Base-by-base conservation (phyloP, 92 coral and sea anemone species). In the Umimayanthus kanabou region DNA sequence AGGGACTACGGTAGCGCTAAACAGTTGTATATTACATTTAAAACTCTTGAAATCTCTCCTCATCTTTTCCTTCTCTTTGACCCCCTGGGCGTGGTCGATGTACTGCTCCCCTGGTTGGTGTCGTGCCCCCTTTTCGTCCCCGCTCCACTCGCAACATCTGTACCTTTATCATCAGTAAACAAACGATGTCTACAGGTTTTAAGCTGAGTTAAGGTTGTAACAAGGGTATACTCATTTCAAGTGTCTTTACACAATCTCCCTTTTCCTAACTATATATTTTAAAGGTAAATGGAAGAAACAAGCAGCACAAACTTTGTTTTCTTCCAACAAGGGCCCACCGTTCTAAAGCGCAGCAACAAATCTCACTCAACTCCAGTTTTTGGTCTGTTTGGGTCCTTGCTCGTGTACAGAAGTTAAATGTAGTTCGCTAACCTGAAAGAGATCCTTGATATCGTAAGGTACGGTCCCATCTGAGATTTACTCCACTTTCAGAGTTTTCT, bases 61-160 rank as follows among this genome's bases (percentile, higher is more conserved):
- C 88, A 89, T 80, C 80, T 90, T 73, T 80, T 92, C 49, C 88
- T 57, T 80, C 85, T 53, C 76, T 94, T 90, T 67, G 89, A 88
- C 39, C 88, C 92, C 88, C 78, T 87, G 80, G 88, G 81, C 33
- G 85, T 87, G 28, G 91, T 42, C 57, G 92, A 71, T 73, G 79
- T 73, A 87, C 88, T 81, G 85, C 90, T 39, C 23, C 80, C 82
- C 39, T 75, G 76, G 65, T 15, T 15, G 23, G 88, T 15, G 7
- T 73, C 49, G 49, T 76, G 81, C 53, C 89, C 73, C 33, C 88
- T 79, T 88, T 83, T 83, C 89, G 45, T 91, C 70, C 33, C 73
- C 80, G 76, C 7, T 70, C 65, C 26, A 71, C 65, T 77, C 33
- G 86, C 28, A 45, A 57, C 70, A 37, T 47, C 40, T 67, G 80